Percentiles rank a stretch among this genome's conserved stretches.
phyloP scores from a whole-genome alignment of 2,113 vertebrate genomes.

The Gobiocypris rarus region DNA sequence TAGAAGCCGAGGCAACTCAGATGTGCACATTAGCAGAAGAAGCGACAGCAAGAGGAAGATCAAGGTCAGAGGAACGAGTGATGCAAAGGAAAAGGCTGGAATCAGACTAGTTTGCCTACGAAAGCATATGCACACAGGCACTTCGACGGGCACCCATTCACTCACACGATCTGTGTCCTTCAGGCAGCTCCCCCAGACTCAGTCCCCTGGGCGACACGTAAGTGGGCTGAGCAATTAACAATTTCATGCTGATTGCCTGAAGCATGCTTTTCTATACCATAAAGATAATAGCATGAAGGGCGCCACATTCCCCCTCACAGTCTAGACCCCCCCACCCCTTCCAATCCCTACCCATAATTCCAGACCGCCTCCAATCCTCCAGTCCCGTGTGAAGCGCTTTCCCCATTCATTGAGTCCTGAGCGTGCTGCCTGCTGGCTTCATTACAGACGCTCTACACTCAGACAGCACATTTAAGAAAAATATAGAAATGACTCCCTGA shows the following conservation, averaged over 20 bases:
- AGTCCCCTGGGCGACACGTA: slow-evolving; percentile 83
- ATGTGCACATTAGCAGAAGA: slow-evolving; percentile 10
- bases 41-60: slow-evolving; percentile 16
- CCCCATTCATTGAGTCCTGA: slow-evolving; percentile 63
- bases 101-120: slow-evolving; percentile 45
- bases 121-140: slow-evolving; percentile 64
- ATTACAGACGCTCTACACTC: slow-evolving; percentile 76
- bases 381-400: slow-evolving; percentile 72
- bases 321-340: slow-evolving; percentile 39
- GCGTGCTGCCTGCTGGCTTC: slow-evolving; percentile 72
- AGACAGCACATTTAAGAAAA: slow-evolving; percentile 74
- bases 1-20: slow-evolving; percentile 27
- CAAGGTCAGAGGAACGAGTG: slow-evolving; percentile 45
- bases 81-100: slow-evolving; percentile 10
- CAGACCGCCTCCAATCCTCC: slow-evolving; percentile 74
- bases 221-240: slow-evolving; percentile 90
- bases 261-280: slow-evolving; percentile 85
- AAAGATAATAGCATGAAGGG: slow-evolving; percentile 84
- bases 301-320: slow-evolving; percentile 63
- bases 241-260: slow-evolving; percentile 91
- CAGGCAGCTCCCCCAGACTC: slow-evolving; percentile 74
- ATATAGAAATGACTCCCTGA: slow-evolving; percentile 77
- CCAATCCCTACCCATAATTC: slow-evolving; percentile 62
- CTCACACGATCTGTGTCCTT: slow-evolving; percentile 74
- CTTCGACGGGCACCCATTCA: slow-evolving; percentile 71